These are phyloP conservation scores for Pogonus chalceus DNA, from an alignment of 1,140 invertebrate genomes.

Conservation along the genomic window DNA sequence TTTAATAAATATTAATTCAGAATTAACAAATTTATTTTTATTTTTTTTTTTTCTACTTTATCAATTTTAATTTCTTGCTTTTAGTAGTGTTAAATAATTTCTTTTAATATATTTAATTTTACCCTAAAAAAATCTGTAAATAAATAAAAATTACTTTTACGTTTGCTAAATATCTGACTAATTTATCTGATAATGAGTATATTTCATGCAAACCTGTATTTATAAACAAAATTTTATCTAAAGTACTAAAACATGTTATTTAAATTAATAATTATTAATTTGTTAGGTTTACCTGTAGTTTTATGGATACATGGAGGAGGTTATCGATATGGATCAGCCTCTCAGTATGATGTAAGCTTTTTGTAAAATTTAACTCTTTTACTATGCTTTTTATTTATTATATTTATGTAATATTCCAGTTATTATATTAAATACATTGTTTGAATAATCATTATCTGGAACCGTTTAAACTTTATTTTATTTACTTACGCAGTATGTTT, in stretches of 20 bases:
- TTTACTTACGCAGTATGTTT: too few species aligned
- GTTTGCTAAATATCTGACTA: too few species aligned
- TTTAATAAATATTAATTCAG: too few species aligned
- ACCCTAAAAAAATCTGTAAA: not conserved
- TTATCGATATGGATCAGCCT: conserved; percentile 51
- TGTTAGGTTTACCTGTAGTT: conserved; percentile 43
- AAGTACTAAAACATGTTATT: too few species aligned
- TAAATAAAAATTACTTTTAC: not conserved
- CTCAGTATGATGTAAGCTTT: conserved; percentile 46
- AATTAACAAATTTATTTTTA: too few species aligned
- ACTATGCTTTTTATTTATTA: not conserved
- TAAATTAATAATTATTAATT: too few species aligned
- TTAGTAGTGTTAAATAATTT: not conserved
- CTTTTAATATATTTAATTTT: not conserved
- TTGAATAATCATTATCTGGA: too few species aligned
- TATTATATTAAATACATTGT: not conserved
- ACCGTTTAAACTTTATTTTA: not conserved
- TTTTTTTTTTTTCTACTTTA: too few species aligned
- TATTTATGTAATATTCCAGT: not conserved
- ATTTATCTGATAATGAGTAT: too few species aligned
- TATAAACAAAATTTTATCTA: too few species aligned
- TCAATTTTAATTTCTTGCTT: too few species aligned
- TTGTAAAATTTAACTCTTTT: not conserved
- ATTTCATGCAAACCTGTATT: too few species aligned
- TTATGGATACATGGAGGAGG: conserved; percentile 56